phyloP scores from a whole-genome alignment of 2,113 vertebrate species.

The Zootoca vivipara region DNA sequence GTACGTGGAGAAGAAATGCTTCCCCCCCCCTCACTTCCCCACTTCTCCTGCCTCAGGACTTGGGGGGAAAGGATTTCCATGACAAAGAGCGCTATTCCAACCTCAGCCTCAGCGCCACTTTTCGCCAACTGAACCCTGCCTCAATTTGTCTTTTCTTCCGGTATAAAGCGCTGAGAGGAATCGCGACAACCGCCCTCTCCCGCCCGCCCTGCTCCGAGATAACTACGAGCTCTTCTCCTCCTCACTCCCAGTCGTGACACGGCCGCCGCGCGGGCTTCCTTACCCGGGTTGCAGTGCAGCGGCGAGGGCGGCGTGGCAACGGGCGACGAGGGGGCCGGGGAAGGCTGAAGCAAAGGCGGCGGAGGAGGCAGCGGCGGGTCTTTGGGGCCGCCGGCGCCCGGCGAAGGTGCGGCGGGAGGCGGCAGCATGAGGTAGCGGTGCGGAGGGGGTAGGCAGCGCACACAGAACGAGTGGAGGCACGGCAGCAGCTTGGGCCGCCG shows the following conservation, averaged over 20 bases:
- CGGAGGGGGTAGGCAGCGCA: constrained; percentile 88
- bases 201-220: neutral
- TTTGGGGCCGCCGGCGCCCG: constrained; percentile 37
- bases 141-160: neutral
- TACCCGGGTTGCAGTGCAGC: constrained; percentile 74
- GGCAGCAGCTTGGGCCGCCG: constrained; percentile 93
- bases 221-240: neutral
- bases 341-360: constrained; percentile 19
- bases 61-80: neutral
- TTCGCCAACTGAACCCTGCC: neutral
- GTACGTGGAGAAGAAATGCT: neutral
- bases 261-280: constrained; percentile 20
- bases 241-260: neutral
- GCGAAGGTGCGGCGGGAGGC: constrained; percentile 58
- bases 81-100: neutral
- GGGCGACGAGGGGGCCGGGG: constrained; percentile 38
- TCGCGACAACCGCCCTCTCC: no score
- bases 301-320: constrained; percentile 64
- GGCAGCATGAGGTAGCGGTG: constrained; percentile 83
- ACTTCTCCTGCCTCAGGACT: neutral
- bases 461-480: constrained; percentile 94
- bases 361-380: constrained; percentile 39
- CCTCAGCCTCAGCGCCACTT: neutral
- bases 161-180: no score
- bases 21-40: neutral